Evolutionary conservation across 2,888 invertebrate species (phyloP).

Genomic region (Ferdinandea cuprea): DNA sequence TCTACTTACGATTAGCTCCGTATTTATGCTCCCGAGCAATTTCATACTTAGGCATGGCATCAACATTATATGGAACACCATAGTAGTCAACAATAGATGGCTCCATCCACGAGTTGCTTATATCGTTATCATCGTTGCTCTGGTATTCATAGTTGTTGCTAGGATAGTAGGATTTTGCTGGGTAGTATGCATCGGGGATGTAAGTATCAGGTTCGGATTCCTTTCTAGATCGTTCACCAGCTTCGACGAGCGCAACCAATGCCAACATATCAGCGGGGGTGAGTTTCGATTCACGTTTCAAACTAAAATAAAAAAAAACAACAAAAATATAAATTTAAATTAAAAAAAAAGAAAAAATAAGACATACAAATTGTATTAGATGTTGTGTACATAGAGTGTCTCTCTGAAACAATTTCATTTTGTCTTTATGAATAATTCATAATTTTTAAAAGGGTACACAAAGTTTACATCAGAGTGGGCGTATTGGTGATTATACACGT

Average conservation of each 20-base stretch:
- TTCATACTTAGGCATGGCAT: constrained; percentile 81
- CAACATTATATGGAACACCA: constrained; percentile 80
- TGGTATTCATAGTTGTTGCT: constrained; percentile 75
- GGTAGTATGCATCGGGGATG: constrained; percentile 62
- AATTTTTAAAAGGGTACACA: constrained; percentile 27
- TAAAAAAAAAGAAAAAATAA: constrained; percentile 30
- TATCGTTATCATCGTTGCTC: constrained; percentile 76
- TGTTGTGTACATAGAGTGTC: constrained; percentile 32
- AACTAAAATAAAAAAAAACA: constrained; percentile 74
- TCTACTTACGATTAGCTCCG: constrained; percentile 79
- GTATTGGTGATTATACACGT: constrained; percentile 47
- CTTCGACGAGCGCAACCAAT: constrained; percentile 82
- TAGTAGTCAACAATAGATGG: constrained; percentile 81
- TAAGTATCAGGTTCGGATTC: constrained; percentile 78
- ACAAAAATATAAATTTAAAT: no score
- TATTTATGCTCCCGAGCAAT: constrained; percentile 80
- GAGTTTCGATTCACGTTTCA: constrained; percentile 82
- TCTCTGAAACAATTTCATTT: constrained; percentile 38
- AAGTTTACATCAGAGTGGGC: constrained; percentile 9
- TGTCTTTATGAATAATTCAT: constrained; percentile 67
- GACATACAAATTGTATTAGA: constrained; percentile 16
- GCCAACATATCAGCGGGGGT: constrained; percentile 83
- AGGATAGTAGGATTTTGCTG: constrained; percentile 76
- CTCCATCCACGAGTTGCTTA: constrained; percentile 79
- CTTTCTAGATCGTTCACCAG: constrained; percentile 82